Percentiles rank a stretch among this genome's conserved stretches.
These are phyloP conservation scores for Poecile atricapillus DNA, from an alignment of 2,113 vertebrate species.

Conservation along the genomic window DNA sequence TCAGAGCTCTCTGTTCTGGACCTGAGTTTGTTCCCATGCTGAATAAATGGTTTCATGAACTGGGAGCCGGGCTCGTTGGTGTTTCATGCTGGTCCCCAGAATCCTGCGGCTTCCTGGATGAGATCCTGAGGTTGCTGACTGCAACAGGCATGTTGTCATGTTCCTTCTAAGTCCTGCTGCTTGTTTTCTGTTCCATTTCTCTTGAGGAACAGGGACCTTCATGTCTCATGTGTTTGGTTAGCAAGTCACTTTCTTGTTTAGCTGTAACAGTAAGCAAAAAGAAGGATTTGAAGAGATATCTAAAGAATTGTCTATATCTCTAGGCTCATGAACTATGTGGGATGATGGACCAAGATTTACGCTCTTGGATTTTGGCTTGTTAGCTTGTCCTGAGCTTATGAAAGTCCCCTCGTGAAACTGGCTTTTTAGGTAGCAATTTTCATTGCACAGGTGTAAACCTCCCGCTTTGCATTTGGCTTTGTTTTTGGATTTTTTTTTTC, in stretches of 20 bases:
- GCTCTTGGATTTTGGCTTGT: not conserved
- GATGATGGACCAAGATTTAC: not conserved
- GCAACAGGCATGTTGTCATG: not conserved
- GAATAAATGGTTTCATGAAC: too few species aligned
- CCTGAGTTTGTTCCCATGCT: too few species aligned
- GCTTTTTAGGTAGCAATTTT: not conserved
- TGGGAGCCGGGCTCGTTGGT: too few species aligned
- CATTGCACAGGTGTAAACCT: not conserved
- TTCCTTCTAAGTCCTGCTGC: not conserved
- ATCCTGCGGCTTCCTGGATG: too few species aligned
- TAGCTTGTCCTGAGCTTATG: not conserved
- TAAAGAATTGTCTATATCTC: not conserved
- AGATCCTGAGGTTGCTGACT: too few species aligned
- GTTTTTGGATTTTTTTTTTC: not conserved
- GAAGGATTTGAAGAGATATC: not conserved
- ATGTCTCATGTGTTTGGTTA: not conserved
- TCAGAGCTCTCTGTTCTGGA: too few species aligned
- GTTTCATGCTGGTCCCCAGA: too few species aligned
- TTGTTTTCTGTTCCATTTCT: not conserved
- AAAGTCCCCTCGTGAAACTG: not conserved
- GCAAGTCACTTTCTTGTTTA: not conserved
- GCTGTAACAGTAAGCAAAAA: not conserved
- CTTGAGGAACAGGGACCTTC: not conserved
- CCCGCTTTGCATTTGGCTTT: fast-evolving
- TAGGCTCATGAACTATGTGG: not conserved